Evolutionary conservation across 2,113 vertebrate genomes (phyloP).

Genomic region (Zapus hudsonius): DNA sequence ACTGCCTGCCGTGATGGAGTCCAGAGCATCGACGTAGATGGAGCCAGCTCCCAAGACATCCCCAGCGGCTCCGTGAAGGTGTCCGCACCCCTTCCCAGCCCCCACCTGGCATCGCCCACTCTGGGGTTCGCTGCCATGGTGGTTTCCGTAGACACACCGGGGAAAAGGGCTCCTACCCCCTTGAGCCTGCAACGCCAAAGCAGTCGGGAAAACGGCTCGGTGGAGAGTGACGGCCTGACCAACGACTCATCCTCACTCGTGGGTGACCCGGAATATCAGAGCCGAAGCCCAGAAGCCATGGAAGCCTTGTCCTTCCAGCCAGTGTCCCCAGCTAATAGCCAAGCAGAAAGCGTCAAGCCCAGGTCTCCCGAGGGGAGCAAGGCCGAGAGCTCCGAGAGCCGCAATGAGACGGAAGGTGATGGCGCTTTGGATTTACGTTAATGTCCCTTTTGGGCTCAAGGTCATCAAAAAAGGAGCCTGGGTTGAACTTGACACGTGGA

Average conservation of each 20-base stretch:
- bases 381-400: constrained; percentile 83
- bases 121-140: constrained; percentile 85
- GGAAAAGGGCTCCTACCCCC: constrained; percentile 88
- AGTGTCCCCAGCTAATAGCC: constrained; percentile 90
- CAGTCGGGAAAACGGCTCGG: constrained; percentile 88
- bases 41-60: constrained; percentile 85
- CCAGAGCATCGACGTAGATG: constrained; percentile 86
- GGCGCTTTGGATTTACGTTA: constrained; percentile 94
- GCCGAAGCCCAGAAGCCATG: constrained; percentile 89
- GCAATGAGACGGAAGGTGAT: constrained; percentile 88
- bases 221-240: constrained; percentile 90
- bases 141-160: constrained; percentile 85
- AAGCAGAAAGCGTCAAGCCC: constrained; percentile 84
- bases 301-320: constrained; percentile 88
- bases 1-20: constrained; percentile 77
- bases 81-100: constrained; percentile 64
- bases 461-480: constrained; percentile 90
- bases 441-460: constrained; percentile 86
- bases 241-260: constrained; percentile 88
- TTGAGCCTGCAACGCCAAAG: constrained; percentile 91
- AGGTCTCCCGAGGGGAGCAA: constrained; percentile 89
- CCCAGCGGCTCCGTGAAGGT: constrained; percentile 79
- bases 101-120: constrained; percentile 81
- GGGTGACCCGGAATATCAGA: constrained; percentile 90
- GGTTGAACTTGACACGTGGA: constrained; percentile 88